A percentile compares a stretch with the other conserved stretches of the same genome.
phyloP scores from a whole-genome alignment of 2,797 vertebrate species.

The Gymnocypris eckloni region DNA sequence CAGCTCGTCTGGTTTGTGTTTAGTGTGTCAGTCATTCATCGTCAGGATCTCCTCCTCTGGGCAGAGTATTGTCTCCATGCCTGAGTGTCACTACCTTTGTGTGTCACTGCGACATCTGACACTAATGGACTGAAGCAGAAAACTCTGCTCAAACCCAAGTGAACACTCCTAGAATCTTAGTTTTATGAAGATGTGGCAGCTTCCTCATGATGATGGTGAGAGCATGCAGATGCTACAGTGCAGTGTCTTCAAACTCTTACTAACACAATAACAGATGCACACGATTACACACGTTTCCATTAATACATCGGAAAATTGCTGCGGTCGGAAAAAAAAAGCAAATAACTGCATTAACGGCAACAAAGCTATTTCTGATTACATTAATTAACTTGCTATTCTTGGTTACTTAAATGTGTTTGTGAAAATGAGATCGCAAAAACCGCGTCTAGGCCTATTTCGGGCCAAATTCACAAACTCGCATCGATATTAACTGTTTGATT shows the following conservation, averaged over 20 bases:
- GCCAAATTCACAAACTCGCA: background rate
- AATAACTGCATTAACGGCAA: too few species aligned
- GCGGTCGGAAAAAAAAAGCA: background rate
- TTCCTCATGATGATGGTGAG: background rate
- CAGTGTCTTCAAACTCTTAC: background rate
- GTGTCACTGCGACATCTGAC: background rate
- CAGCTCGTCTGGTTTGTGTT: background rate
- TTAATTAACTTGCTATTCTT: background rate
- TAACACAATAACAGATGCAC: background rate
- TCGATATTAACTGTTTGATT: background rate
- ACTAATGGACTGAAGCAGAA: constrained; percentile 25
- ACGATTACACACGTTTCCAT: background rate
- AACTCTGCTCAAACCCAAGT: background rate
- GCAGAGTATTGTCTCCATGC: constrained; percentile 13
- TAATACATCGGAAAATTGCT: background rate
- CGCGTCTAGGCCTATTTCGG: background rate
- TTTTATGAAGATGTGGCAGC: constrained; percentile 1
- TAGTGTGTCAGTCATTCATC: background rate
- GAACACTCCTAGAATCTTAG: background rate
- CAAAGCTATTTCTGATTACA: background rate
- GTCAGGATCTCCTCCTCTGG: background rate
- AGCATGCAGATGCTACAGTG: background rate
- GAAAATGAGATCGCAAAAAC: background rate
- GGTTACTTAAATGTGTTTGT: background rate
- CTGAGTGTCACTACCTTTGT: background rate